phyloP scores from a whole-genome alignment of 2,797 vertebrate species.

The Pogoniulus pusillus region DNA sequence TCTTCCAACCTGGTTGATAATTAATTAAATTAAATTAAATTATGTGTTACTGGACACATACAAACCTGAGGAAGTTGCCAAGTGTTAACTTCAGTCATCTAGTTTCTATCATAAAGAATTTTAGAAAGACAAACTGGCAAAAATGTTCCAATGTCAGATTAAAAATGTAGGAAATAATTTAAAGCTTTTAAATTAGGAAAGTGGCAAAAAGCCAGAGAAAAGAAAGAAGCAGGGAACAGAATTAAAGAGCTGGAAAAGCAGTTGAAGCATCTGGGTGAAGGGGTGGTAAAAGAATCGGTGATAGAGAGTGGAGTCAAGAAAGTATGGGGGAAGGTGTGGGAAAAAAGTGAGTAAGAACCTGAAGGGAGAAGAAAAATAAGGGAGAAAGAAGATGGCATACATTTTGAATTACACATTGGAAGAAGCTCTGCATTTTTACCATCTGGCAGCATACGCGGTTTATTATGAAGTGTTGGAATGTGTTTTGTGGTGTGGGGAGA shows the following conservation, averaged over 20 bases:
- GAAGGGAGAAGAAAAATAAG: conserved; percentile 45
- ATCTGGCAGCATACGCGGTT: conserved; percentile 52
- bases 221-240: neutral
- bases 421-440: conserved; percentile 42
- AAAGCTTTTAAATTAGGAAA: conserved; percentile 1
- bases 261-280: conserved; percentile 56
- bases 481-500: neutral
- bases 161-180: neutral
- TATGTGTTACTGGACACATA: neutral
- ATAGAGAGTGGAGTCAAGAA: conserved; percentile 42
- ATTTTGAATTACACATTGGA: conserved; percentile 51
- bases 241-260: conserved; percentile 17
- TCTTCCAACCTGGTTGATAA: too few species aligned
- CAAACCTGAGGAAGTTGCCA: neutral
- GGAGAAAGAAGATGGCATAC: conserved; percentile 2
- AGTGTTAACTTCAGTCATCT: neutral
- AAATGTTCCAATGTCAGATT: neutral
- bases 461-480: conserved; percentile 32
- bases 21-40: too few species aligned
- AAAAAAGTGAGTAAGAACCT: conserved; percentile 63
- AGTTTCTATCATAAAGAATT: neutral
- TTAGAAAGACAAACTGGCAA: neutral
- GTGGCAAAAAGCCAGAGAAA: neutral
- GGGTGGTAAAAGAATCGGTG: conserved; percentile 28
- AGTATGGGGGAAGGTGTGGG: conserved; percentile 66